A percentile compares a stretch with the other conserved stretches of the same genome.
These are phyloP conservation scores for Marasmarcha lunaedactyla DNA, from an alignment of 2,888 invertebrate genomes.

Conservation along the genomic window DNA sequence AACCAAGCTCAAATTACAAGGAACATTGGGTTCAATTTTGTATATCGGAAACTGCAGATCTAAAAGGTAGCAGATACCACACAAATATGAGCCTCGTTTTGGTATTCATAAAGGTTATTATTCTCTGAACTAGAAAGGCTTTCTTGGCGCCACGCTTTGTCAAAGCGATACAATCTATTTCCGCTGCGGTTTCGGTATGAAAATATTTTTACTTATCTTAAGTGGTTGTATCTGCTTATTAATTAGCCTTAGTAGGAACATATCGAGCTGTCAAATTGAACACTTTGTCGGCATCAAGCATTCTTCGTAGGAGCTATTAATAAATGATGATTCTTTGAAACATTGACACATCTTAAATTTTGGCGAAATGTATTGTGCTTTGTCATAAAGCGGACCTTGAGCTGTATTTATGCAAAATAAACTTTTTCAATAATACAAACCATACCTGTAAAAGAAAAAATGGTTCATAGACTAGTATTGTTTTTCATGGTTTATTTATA, in stretches of 20 bases:
- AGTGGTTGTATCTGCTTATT: constrained; percentile 71
- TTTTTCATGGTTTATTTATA: no score
- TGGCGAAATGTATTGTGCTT: no score
- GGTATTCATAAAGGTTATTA: constrained; percentile 18
- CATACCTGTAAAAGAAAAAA: no score
- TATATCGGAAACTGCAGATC: no score
- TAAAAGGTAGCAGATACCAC: no score
- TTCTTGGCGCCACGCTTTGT: constrained; percentile 65
- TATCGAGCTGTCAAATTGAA: constrained; percentile 61
- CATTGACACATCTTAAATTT: constrained; percentile 17
- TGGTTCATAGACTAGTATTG: no score
- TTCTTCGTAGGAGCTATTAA: constrained; percentile 31
- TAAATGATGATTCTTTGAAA: constrained; percentile 56
- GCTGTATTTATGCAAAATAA: no score
- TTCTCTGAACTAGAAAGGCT: constrained; percentile 17
- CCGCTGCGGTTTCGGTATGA: constrained; percentile 68
- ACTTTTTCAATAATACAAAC: no score
- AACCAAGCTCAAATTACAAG: no score
- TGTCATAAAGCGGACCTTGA: no score
- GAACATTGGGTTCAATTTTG: no score
- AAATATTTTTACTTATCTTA: constrained; percentile 70
- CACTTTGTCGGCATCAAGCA: constrained; percentile 53
- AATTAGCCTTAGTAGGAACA: constrained; percentile 60
- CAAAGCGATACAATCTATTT: constrained; percentile 66
- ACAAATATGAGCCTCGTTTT: constrained; percentile 4